Percentiles rank a stretch among this genome's conserved stretches.
Evolutionary conservation across 2,888 invertebrate species (phyloP).

Genomic region (Archips xylosteana): DNA sequence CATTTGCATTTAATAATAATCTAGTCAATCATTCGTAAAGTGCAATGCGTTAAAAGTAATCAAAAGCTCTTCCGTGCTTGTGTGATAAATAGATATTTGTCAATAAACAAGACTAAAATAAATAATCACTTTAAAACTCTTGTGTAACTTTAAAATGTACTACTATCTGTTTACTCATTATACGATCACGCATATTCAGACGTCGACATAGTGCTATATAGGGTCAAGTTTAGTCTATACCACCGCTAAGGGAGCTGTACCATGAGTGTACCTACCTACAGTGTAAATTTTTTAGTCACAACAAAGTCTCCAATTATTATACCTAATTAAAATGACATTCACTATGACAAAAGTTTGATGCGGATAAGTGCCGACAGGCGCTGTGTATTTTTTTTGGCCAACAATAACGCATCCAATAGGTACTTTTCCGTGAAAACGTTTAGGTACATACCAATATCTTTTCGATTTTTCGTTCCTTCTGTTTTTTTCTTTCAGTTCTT

Average conservation of each 20-base stretch:
- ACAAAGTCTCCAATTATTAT: not conserved
- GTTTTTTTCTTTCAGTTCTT: no score
- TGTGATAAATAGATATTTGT: conserved; percentile 1
- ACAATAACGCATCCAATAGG: no score
- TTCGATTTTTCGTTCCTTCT: no score
- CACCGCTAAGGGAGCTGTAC: not conserved
- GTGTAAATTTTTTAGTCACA: not conserved
- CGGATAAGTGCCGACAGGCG: no score
- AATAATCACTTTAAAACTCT: not conserved
- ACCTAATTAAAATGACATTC: no score
- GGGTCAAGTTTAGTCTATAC: conserved; percentile 8
- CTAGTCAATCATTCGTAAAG: not conserved
- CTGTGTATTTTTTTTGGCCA: no score
- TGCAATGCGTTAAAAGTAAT: not conserved
- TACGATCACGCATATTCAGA: not conserved
- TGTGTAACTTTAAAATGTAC: not conserved
- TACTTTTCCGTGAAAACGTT: no score
- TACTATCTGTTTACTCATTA: conserved; percentile 6
- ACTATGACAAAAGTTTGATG: no score
- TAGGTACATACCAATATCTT: no score
- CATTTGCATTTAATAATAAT: not conserved
- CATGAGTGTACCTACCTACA: not conserved
- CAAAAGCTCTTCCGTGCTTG: not conserved
- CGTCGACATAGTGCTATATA: not conserved
- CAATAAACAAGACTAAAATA: not conserved